Base-by-base conservation (phyloP, 2,888 invertebrate species). In the Chirona hameri region DNA sequence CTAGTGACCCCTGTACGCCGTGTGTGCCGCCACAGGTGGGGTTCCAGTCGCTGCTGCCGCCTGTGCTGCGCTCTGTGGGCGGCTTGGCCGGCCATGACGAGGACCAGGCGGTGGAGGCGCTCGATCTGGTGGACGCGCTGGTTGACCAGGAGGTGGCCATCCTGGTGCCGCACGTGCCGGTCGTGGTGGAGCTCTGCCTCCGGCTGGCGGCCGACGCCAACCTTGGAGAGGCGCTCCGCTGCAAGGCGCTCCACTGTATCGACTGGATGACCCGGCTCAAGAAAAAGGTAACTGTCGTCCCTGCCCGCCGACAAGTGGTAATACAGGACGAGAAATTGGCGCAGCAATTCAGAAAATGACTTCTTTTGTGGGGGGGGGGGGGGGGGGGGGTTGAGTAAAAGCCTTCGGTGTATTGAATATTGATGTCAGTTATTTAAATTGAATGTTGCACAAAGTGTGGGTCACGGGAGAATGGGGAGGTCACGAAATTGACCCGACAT, bases 211-310 rank as follows among this genome's bases (percentile, higher is more conserved):
- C 89, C 83, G 91, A 92, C 84, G 88, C 88, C 81, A 88, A 90
- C 27, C 88, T 92, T 27, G 91, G 91, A 10, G 91, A 91, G 84
- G 89, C 90, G 57, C 89, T 94, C 21, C 91, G 93, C 86, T 91
- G 92, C 9, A 93, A 93, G 88, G 91, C 92, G 1, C 90, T 94
- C 29, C 90, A 91, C 79, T 91, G 93, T 83, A 89, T 93, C 83
- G 92, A 92, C 0, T 91, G 91, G 88, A 86, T 94, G 79, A 91
- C 91, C 21, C 90, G 91, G 83, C 89, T 92, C 4, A 94, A 93
- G 88, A 93, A 93, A 87, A 76, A 76, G 76, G 76, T 76, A 52
- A 52, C 52, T 4, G 52, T 18, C 1, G 52, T 52, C 15, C 52
- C 52, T 52, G 18, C 7, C 5, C 1, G 15, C 52, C 18, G 52